These are phyloP conservation scores for Spodoptera frugiperda DNA, from an alignment of 1,140 invertebrate genomes.

Conservation along the genomic window DNA sequence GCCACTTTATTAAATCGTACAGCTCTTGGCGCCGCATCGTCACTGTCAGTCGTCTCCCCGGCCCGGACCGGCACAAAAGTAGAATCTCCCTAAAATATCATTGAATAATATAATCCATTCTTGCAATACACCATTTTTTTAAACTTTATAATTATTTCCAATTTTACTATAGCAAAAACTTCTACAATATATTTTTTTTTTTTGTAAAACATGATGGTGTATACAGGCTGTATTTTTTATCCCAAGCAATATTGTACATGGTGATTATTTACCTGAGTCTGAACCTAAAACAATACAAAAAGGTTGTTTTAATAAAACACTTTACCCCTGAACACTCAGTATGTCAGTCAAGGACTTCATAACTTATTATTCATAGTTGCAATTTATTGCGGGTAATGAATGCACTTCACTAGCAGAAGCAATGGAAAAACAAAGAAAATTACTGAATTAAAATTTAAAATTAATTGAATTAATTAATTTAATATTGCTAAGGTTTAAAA, in stretches of 20 bases:
- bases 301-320: slow-evolving; percentile 25
- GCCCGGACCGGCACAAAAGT: slow-evolving; percentile 80
- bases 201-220: background rate
- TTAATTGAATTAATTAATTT: background rate
- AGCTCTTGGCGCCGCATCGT: slow-evolving; percentile 79
- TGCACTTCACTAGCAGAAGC: background rate
- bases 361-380: background rate
- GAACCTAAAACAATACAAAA: slow-evolving; percentile 36
- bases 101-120: background rate
- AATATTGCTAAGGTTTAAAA: slow-evolving; percentile 35
- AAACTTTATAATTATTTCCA: background rate
- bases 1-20: slow-evolving; percentile 83
- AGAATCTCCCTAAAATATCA: slow-evolving; percentile 74
- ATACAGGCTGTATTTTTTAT: slow-evolving; percentile 30
- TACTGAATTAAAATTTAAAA: background rate
- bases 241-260: slow-evolving; percentile 28
- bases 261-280: slow-evolving; percentile 25
- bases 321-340: slow-evolving; percentile 1
- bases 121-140: background rate
- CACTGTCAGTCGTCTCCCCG: slow-evolving; percentile 81
- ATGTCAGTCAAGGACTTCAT: slow-evolving; percentile 3
- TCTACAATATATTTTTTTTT: background rate
- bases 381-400: background rate
- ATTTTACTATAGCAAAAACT: background rate
- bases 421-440: background rate